phyloP scores from a whole-genome alignment of 2,888 invertebrate genomes.

The Taenaris catops region DNA sequence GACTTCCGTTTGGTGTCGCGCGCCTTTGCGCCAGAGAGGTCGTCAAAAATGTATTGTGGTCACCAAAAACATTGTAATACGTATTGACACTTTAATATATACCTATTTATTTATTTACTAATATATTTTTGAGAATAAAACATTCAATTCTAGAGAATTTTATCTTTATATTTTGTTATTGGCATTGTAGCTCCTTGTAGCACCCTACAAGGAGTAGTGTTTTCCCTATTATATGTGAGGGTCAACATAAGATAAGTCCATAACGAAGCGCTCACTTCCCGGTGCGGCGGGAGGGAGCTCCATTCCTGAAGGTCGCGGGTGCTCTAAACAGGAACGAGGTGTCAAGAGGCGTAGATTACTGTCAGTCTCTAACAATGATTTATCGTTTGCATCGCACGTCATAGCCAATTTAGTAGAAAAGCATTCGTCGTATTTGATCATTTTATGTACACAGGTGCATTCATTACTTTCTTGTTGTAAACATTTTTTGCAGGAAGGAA shows the following conservation, averaged over 20 bases:
- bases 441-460: conserved; percentile 4
- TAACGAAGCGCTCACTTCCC: conserved; percentile 58
- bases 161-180: no score
- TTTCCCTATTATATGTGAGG: conserved; percentile 21
- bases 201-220: no score
- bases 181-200: no score
- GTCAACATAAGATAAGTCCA: conserved; percentile 44
- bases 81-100: no score
- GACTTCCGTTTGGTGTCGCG: no score
- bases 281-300: conserved; percentile 47
- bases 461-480: conserved; percentile 17
- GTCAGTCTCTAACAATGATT: conserved; percentile 68
- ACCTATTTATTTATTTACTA: no score
- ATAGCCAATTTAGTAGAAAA: conserved; percentile 21
- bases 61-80: no score
- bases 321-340: conserved; percentile 55
- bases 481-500: conserved; percentile 72
- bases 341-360: conserved; percentile 50
- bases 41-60: no score
- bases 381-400: conserved; percentile 46
- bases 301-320: conserved; percentile 52
- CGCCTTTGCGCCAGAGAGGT: no score
- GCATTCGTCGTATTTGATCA: conserved; percentile 12
- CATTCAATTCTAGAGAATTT: no score
- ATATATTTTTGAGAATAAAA: no score